Evolutionary conservation across 64 coral and sea anemone genomes (phyloP).

Genomic region (Montipora foliosa): DNA sequence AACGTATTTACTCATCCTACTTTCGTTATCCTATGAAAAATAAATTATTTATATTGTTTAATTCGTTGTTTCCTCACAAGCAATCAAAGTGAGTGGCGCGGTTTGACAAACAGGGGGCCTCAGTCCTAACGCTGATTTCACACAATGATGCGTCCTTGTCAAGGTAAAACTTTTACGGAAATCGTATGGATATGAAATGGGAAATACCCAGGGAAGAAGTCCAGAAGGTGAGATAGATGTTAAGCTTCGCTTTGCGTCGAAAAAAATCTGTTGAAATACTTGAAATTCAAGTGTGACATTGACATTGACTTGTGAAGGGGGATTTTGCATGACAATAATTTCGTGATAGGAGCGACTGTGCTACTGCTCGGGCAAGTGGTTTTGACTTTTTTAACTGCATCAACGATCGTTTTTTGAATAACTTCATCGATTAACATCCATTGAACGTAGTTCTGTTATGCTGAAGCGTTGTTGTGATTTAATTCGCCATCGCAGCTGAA

Average conservation of each 20-base stretch:
- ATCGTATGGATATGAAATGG: neutral
- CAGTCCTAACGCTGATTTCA: neutral
- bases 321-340: constrained; percentile 54
- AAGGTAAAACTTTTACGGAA: neutral
- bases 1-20: constrained; percentile 7
- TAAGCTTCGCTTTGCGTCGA: constrained; percentile 6
- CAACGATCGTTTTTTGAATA: neutral
- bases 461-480: neutral
- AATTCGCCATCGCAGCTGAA: neutral
- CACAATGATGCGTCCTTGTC: too few relatives aligned
- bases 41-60: constrained; percentile 48
- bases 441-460: neutral
- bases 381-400: neutral
- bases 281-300: constrained; percentile 57
- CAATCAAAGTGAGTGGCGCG: constrained; percentile 29
- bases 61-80: constrained; percentile 34
- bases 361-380: neutral
- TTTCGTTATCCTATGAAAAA: constrained; percentile 27
- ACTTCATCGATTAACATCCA: neutral
- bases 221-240: constrained; percentile 34
- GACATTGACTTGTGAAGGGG: constrained; percentile 32
- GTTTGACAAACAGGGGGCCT: constrained; percentile 40
- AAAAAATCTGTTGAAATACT: constrained; percentile 19
- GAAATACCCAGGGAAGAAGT: constrained; percentile 43
- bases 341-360: neutral